Evolutionary conservation across 1,140 invertebrate species (phyloP), one percentile per base, ranked within the genome.

Genomic region (Nasonia longicornis): DNA sequence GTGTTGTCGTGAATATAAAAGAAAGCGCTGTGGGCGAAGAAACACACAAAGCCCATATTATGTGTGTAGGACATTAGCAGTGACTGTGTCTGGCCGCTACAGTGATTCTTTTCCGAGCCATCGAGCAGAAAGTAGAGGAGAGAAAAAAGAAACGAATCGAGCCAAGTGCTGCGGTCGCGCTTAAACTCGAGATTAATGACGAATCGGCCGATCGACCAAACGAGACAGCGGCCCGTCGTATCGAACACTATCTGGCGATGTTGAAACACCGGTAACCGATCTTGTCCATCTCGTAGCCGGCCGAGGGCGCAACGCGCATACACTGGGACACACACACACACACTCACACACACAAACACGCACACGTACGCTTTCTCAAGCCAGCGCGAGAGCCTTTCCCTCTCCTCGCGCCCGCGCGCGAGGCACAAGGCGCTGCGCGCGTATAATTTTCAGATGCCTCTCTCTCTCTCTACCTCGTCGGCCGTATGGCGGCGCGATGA

Each of bases 401-500:
- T 72, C 35, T 58, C 14, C 31, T n/a, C 29, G 26, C 6, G 2
- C 14, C 29, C n/a, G 20, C 73, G 42, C 12, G 42, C 31, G 48
- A 31, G n/a, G 66, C 66, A 26, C 29, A 67, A 67, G 66, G 67
- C 69, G 58, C 52, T 42, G 72, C 84, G 80, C 78, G 77, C 82
- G 83, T 85, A 85, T 85, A 85, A 87, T 85, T 87, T 85, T 86
- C 85, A 85, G 82, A 83, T 84, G 79, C 77, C 81, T 78, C 81
- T 14, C 81, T 78, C 81, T 14, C 81, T 74, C 82, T 83, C 81
- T 84, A 63, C 86, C 87, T 85, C 85, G 84, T 87, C 86, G 83
- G 84, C 83, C 86, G 86, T 86, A 88, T 88, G 89, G 89, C 90
- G 89, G 90, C 87, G 86, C 85, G 90, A 90, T 90, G 89, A 91